Base-by-base conservation (phyloP, 2,113 vertebrate genomes). In the Bufo gargarizans region DNA sequence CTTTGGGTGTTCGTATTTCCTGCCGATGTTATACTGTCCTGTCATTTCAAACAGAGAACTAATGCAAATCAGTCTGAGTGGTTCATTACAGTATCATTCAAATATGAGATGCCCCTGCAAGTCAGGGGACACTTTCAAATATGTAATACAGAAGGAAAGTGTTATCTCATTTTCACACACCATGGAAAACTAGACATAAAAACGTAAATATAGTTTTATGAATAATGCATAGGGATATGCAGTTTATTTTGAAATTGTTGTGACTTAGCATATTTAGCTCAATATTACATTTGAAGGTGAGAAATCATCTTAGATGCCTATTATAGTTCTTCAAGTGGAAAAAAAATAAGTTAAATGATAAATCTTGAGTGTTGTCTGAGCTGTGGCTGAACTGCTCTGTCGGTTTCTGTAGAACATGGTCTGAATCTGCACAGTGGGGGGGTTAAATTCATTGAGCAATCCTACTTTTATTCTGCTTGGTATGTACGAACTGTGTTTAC, bases 91-190 rank as follows among this genome's bases (percentile, higher is more conserved):
- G 87, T 84, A 88, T 84, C 81, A 77, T 88, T 88, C 81, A 84
- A 65, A 78, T 77, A 56, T 67, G 72, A 88, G 77, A 88, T 88
- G 67, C 79, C 58, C 87, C 71, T 67, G 87, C n/a, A 88, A 88
- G 87, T 72, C 87, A 88, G 79, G 58, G 81, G 81, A 88, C 81
- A 77, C 87, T 77, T 77, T 77, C 63, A 50, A 63, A 82, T 77
- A 88, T 84, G 87, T 88, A 84, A 84, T 88, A 88, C 81, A 88
- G 87, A 84, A 77, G 17, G 43, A 55, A 77, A 77, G 71, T 88
- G 87, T 88, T 88, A 88, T 88, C 87, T 88, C 71, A 9, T 56
- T 77, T 88, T 76, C 47, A 84, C 87, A 88, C 87, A 84, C 87
- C 72, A 59, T 65, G 45, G 80, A 76, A 82, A 83, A 65, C 58